Percentiles rank a stretch among this genome's conserved stretches.
Conservation (phyloP, 2,888 invertebrate genomes). For the Drosophila suboccidentalis region DNA sequence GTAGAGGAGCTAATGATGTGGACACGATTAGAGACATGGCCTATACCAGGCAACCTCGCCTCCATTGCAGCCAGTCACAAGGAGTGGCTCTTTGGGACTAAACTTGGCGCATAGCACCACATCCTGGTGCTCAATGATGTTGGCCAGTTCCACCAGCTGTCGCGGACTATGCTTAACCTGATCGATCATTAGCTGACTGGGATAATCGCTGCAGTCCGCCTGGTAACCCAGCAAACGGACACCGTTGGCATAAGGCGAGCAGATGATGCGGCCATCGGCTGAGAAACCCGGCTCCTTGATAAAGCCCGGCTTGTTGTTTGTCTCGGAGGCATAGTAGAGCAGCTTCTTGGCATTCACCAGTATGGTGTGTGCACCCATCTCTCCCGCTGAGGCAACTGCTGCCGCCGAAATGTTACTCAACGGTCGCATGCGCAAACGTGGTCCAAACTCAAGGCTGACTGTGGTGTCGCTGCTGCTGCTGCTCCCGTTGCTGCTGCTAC, state of each 20-base stretch:
- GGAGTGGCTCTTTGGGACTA: constrained; percentile 93
- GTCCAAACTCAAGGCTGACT: constrained; percentile 46
- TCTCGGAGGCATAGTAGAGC: constrained; percentile 93
- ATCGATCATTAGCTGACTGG: constrained; percentile 85
- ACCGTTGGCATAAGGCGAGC: constrained; percentile 95
- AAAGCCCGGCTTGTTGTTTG: constrained; percentile 95
- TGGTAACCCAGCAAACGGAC: constrained; percentile 94
- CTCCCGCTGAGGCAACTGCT: constrained; percentile 14
- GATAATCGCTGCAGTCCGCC: constrained; percentile 91
- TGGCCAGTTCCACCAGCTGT: constrained; percentile 89
- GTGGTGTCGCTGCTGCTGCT: constrained; percentile 33
- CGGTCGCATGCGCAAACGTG: constrained; percentile 61
- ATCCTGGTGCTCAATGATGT: constrained; percentile 90
- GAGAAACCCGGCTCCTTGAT: constrained; percentile 97
- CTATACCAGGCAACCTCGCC: constrained; percentile 97
- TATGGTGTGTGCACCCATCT: constrained; percentile 61
- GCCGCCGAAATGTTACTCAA: constrained; percentile 27
- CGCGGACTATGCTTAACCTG: constrained; percentile 85
- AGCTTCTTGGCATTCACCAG: constrained; percentile 90
- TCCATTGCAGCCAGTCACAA: constrained; percentile 95
- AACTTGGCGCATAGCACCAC: constrained; percentile 96
- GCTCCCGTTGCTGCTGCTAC: constrained; percentile 47
- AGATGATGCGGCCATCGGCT: constrained; percentile 94
- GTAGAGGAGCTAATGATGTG: background rate
- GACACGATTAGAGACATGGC: constrained; percentile 86